Evolutionary conservation across 2,888 invertebrate species (phyloP), one percentile per base, ranked within the genome.

Genomic region (Ormyrus nitidulus): DNA sequence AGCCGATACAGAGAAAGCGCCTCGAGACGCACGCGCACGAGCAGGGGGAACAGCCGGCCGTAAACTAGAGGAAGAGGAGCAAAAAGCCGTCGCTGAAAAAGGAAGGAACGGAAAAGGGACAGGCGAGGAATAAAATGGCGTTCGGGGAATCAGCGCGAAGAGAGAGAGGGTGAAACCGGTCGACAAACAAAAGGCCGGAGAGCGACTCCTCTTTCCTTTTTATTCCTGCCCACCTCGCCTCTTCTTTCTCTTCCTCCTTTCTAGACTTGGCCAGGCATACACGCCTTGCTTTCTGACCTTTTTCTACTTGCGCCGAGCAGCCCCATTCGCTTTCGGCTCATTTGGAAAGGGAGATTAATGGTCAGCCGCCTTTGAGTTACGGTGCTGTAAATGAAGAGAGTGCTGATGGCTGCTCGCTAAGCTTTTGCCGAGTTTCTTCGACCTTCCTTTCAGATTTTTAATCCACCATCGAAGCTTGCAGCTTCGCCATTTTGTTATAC

Each of bases 151-250:
- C 64, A 71, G 19, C 10, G 74, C 19, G 8, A 10, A 4, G 59
- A 72, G 77, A 74, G 81, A 76, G 68, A 81, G 61, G 70, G 81
- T 81, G 83, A 79, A 83, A 81, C 75, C 72, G 70, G 72, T 83
- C 80, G 83, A 34, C 74, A 68, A 78, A 81, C 71, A 78, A 81
- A 81, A 81, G 74, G 66, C 59, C 51, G 48, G 6, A 51, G n/a
- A 44, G 8, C 70, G 64, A 66, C 59, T 48, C 13, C 66, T 56
- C 54, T n/a, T 58, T 76, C 46, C 64, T 62, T 48, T 66, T 72
- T 66, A 34, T 49, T 59, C 49, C 46, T 13, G 10, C 71, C 3
- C 13, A 8, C 70, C 58, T 11, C 19, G 9, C 13, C 7, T 46
- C 13, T 13, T 59, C 59, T 51, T 49, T n/a, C 34, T 70, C 54